A percentile compares a stretch with the other conserved stretches of the same genome.
Evolutionary conservation across 92 coral and sea anemone species (phyloP).

Genomic region (Galaxea fascicularis): DNA sequence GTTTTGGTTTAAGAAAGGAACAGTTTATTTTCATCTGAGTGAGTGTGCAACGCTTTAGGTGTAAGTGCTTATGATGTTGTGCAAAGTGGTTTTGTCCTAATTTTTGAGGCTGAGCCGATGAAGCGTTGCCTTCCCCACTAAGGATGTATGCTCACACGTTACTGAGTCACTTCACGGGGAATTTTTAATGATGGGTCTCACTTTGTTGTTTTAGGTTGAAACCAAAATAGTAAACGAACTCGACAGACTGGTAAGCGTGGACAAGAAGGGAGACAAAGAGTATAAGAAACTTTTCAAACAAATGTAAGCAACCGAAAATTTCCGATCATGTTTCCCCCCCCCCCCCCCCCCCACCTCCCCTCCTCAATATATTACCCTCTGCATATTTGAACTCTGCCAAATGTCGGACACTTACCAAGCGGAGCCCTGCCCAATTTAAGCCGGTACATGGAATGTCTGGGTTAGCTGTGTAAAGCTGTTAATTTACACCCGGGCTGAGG

Average conservation of each 20-base stretch:
- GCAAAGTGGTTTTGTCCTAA: too few relatives aligned
- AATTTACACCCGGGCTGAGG: too few relatives aligned
- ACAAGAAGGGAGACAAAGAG: conserved; percentile 88
- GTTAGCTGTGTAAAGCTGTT: too few relatives aligned
- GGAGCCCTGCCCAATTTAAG: background rate
- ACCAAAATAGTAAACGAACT: conserved; percentile 90
- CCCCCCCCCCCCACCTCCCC: background rate
- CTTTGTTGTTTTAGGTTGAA: conserved; percentile 73
- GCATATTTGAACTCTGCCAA: background rate
- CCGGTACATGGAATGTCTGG: too few relatives aligned
- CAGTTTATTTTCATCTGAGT: too few relatives aligned
- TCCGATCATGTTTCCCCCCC: background rate
- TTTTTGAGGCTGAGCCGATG: too few relatives aligned
- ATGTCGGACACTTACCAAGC: too few relatives aligned
- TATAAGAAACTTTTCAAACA: conserved; percentile 90
- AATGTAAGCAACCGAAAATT: conserved; percentile 68
- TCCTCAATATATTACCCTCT: background rate
- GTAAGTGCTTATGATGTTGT: too few relatives aligned
- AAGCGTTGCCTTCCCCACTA: too few relatives aligned
- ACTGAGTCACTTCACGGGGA: background rate
- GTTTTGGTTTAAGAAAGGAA: too few relatives aligned
- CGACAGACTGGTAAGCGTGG: conserved; percentile 80
- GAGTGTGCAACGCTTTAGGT: too few relatives aligned
- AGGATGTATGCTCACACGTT: too few relatives aligned
- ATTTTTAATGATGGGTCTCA: background rate